Base-by-base conservation (phyloP, 1,140 invertebrate species). In the Lethrus apterus region DNA sequence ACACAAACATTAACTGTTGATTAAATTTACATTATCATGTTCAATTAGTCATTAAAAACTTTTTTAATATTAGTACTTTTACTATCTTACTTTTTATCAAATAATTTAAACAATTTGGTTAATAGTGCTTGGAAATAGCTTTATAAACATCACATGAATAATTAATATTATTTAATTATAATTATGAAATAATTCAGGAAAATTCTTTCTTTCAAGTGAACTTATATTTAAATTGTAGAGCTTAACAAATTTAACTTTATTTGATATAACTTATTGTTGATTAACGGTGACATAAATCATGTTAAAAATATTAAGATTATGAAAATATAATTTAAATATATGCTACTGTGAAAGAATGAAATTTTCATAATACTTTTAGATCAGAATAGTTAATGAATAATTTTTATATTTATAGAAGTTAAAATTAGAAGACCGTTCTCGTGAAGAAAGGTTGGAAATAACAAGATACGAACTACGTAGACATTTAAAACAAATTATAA, bases 401-500 rank as follows among this genome's bases (percentile, higher is more conserved):
- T n/a, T n/a, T 34, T 8, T 5, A n/a, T 34, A 9, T n/a, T 42
- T 41, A 20, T 30, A 63, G 62, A 58, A 57, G 50, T 58, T 66
- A 15, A 66, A 66, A 57, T 48, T 65, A 43, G 63, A 64, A 50
- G 63, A 66, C 11, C 54, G 59, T 48, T 64, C 63, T 44, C 45
- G 64, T 15, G 63, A 66, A 47, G 63, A 65, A 48, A 52, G 63
- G 15, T 56, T 66, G 23, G 64, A 66, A 54, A 64, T 66, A 35
- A 66, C 64, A 19, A 44, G 64, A 19, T 62, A 63, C 29, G 64
- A 66, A 50, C 59, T 65, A n/a, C 46, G 54, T 32, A 51, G 63
- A 7, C 54, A 62, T 26, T 44, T 66, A 14, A 60, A 64, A 33
- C 64, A 66, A 45, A 54, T 66, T 18, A 43, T 55, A 21, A 45